phyloP scores from a whole-genome alignment of 2,888 invertebrate genomes.

The Phanerotoma sp. region DNA sequence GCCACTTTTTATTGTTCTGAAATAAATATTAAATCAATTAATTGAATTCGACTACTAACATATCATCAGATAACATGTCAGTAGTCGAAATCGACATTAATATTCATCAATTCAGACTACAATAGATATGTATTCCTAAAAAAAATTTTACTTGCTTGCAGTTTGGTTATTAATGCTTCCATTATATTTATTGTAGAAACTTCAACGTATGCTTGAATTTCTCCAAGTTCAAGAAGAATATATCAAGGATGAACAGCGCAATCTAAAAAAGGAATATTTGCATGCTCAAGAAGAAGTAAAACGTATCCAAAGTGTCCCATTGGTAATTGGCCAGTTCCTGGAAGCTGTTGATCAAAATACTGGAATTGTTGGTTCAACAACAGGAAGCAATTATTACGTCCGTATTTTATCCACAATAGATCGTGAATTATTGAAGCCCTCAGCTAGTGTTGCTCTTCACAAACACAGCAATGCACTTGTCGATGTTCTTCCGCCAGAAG shows the following conservation, averaged over 20 bases:
- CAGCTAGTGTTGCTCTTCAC: conserved; percentile 97
- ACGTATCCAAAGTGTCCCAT: conserved; percentile 96
- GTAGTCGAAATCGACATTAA: no score
- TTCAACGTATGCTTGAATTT: conserved; percentile 95
- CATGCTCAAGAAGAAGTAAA: conserved; percentile 99
- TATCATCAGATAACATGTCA: no score
- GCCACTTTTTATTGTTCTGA: no score
- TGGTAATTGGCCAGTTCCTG: conserved; percentile 98
- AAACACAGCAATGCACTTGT: conserved; percentile 99
- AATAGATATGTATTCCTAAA: no score
- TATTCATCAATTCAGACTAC: no score
- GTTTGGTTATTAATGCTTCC: not conserved
- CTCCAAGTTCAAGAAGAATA: conserved; percentile 99
- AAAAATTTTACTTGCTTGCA: no score
- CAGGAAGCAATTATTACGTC: conserved; percentile 99
- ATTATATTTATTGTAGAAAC: conserved; percentile 70
- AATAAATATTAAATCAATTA: no score
- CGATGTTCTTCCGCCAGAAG: conserved; percentile 98
- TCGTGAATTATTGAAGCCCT: conserved; percentile 94
- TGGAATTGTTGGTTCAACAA: conserved; percentile 98
- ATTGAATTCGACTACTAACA: no score
- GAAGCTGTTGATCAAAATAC: conserved; percentile 99
- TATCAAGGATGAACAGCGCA: conserved; percentile 98
- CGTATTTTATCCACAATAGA: conserved; percentile 98
- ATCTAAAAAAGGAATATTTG: conserved; percentile 96